Evolutionary conservation across 2,113 vertebrate genomes (phyloP).

Genomic region (Fregata magnificens): DNA sequence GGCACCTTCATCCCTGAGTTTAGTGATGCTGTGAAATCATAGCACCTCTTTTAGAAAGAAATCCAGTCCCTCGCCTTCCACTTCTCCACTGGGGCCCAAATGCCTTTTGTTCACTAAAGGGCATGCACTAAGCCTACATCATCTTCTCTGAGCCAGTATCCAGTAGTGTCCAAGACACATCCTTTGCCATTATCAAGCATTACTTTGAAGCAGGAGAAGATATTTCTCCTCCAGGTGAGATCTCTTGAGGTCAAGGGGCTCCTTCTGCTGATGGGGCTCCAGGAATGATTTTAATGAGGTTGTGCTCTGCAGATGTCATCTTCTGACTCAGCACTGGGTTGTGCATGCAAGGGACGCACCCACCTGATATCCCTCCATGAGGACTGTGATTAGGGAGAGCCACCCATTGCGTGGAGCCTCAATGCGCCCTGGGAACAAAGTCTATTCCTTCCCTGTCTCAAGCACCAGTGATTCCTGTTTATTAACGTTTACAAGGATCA

Average conservation of each 20-base stretch:
- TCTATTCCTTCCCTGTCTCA: neutral
- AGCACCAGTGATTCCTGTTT: neutral
- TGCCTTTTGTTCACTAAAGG: neutral
- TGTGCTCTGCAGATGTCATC: neutral
- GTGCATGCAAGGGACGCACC: neutral
- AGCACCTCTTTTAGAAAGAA: neutral
- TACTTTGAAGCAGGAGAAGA: neutral
- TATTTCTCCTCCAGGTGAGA: neutral
- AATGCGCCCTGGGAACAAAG: neutral
- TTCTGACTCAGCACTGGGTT: constrained; percentile 25
- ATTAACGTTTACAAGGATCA: neutral
- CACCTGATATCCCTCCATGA: neutral
- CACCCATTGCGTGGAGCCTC: neutral
- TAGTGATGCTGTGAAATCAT: neutral
- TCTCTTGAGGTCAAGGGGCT: neutral
- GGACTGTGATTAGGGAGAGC: neutral
- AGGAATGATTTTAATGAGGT: neutral
- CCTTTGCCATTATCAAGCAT: neutral
- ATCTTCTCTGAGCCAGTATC: neutral
- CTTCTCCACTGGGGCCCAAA: neutral
- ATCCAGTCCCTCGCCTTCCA: neutral
- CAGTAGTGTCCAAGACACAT: neutral
- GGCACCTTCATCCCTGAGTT: neutral
- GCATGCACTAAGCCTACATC: accelerated
- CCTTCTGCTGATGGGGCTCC: neutral